Evolutionary conservation across 2,888 invertebrate species (phyloP), one percentile per base, ranked within the genome.

Genomic region (Pheosia tremula): DNA sequence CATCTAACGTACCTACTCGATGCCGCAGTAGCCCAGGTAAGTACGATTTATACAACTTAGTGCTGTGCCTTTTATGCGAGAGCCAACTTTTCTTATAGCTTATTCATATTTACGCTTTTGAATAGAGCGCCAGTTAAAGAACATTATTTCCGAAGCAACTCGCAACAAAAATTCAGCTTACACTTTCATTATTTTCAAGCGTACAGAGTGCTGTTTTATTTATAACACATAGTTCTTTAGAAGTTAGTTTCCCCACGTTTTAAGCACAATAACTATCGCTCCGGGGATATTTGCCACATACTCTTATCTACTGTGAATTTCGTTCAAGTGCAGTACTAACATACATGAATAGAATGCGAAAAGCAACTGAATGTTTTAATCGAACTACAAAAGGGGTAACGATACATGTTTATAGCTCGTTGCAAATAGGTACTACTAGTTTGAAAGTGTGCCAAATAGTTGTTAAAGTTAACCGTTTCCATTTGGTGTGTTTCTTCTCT

Each of bases 1-100:
- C 88, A 89, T 83, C 86, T 82, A 84, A 86, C 84, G 82, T 84
- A 77, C 24, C 24, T 24, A 24, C 78, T 78, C 80, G 78, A 82
- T 77, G 77, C 77, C 75, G 80, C 77, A 78, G 78, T 77, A 80
- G 80, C 77, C 76, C 82, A 85, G 85, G 84, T 86, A 86, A 87
- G 83, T 81, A 84, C 87, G 86, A 88, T 87, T 87, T 88, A 87
- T 88, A 85, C 80, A 88, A 87, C 88, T 87, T 85, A 87, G 81
- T 81, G 82, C 77, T 69, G 74, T 68, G 77, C 78, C 80, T 82
- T 86, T 84, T 80, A 80, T 78, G 71, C 64, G 62, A 73, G 68
- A 73, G 69, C 69, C 69, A 81, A 85, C 73, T 80, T 81, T 79
- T 76, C 75, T 73, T 74, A 68, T 69, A 24, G 24, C 24, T 24